Evolutionary conservation across 2,113 vertebrate species (phyloP).

Genomic region (Picathartes gymnocephalus): DNA sequence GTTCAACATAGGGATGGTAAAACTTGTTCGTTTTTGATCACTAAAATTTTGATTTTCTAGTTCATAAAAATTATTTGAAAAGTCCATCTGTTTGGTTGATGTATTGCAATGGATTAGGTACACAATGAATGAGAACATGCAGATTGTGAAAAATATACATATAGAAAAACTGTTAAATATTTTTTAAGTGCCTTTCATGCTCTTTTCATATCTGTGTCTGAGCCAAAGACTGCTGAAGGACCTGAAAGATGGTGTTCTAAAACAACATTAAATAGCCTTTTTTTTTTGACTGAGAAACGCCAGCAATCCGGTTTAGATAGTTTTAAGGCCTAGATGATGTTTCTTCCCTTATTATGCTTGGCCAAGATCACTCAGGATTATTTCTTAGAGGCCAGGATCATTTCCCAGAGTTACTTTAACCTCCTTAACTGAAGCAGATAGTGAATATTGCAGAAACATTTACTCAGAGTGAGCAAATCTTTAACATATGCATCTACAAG

Average conservation of each 20-base stretch:
- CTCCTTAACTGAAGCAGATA: not conserved
- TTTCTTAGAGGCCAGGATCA: not conserved
- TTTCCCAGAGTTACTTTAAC: not conserved
- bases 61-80: not conserved
- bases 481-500: not conserved
- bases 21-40: not conserved
- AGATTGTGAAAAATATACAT: not conserved
- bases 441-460: not conserved
- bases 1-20: not conserved
- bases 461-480: not conserved
- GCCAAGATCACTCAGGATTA: not conserved
- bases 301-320: not conserved
- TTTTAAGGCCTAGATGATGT: not conserved
- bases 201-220: not conserved
- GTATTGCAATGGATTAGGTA: not conserved
- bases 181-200: not conserved
- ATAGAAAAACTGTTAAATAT: not conserved
- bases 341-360: not conserved
- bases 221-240: not conserved
- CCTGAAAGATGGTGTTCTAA: not conserved
- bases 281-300: not conserved
- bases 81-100: not conserved
- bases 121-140: not conserved
- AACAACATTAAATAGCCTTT: accelerated
- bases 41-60: not conserved